Evolutionary conservation across 1,140 invertebrate species (phyloP).

Genomic region (Pogonomyrmex barbatus): DNA sequence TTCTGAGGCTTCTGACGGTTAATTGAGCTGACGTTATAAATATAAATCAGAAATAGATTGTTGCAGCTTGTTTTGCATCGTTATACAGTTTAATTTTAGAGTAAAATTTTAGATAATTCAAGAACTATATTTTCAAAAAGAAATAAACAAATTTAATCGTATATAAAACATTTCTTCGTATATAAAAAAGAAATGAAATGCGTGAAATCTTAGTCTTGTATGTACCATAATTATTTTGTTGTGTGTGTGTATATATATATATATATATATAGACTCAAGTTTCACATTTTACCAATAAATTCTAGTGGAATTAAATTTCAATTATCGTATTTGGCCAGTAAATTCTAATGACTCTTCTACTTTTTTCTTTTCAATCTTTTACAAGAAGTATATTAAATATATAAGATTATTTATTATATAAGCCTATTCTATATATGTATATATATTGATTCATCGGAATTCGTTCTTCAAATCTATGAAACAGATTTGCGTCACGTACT

Average conservation of each 20-base stretch:
- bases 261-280: not conserved
- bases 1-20: not conserved
- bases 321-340: not conserved
- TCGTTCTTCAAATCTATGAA: not conserved
- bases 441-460: slow-evolving; percentile 27
- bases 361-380: no score
- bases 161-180: not conserved
- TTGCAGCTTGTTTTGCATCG: not conserved
- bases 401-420: not conserved
- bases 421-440: not conserved
- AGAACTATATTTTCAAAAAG: not conserved
- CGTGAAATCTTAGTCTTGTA: not conserved
- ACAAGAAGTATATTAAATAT: not conserved
- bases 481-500: not conserved
- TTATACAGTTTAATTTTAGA: not conserved
- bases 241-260: no score
- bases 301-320: not conserved
- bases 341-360: not conserved
- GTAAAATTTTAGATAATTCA: not conserved
- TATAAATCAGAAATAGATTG: not conserved
- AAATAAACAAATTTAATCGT: not conserved
- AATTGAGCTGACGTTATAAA: not conserved
- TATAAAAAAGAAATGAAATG: not conserved
- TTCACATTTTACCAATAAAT: no score
- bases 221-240: not conserved